Base-by-base conservation (phyloP, 2,797 vertebrate species). In the Sebastes iracundus region DNA sequence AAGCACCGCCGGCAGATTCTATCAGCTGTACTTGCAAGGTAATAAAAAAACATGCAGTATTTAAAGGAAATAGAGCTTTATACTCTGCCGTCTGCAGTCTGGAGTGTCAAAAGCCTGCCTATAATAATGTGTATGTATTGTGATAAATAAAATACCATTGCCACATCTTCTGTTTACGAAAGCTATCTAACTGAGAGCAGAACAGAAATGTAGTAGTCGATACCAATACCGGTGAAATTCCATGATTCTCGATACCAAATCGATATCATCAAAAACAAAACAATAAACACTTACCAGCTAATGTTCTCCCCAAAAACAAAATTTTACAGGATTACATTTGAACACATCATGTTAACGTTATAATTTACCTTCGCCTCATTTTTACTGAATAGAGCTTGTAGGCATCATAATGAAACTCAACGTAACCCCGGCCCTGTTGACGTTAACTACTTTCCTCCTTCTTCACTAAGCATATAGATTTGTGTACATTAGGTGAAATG, bases 61-160 rank as follows among this genome's bases (percentile, higher is more conserved):
- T 88, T 82, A 32, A 25, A 42, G 77, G 64, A 71, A 79, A 84
- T 71, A 79, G 81, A 87, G 67, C 62, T 10, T 25, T 18, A 58
- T 30, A 11, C 62, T 65, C 32, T 13, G 75, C 77, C 52, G 78
- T 65, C 32, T 13, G 75, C 77, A 23, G 80, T 56, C 33, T 27
- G 0, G 18, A n/a, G 32, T 35, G 33, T 22, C 38, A 23, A 33
- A 23, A 33, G 49, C 23, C 8, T 4, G 13, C 16, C 10, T 28
- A 16, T 5, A 23, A n/a, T 8, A 12, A 55, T 20, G 23, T 46
- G 23, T 9, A 8, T 5, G 11, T 27, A 12, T 7, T 12, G 18
- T 52, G 18, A n/a, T 52, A 10, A 49, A 46, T 58, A 35, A 60
- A 76, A 58, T 9, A 9, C 11, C 3, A 23, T 20, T 42, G 1